These are phyloP conservation scores for Conomelus anceps DNA, from an alignment of 2,888 invertebrate species.

Conservation along the genomic window DNA sequence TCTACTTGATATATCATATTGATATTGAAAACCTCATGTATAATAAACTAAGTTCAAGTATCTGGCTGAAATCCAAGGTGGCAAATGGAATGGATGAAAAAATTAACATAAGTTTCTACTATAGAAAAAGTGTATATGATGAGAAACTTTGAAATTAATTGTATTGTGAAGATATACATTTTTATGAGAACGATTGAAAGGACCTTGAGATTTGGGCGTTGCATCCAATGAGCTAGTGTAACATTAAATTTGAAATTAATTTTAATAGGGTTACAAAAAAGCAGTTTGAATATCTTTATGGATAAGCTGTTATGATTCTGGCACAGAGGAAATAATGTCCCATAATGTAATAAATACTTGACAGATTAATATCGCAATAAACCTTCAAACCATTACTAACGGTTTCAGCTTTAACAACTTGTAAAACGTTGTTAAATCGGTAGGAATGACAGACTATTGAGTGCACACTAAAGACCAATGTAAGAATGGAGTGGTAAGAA, in stretches of 20 bases:
- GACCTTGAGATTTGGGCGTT: neutral
- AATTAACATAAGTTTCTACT: neutral
- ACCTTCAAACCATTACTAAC: neutral
- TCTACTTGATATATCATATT: too few relatives aligned
- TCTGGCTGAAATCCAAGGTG: neutral
- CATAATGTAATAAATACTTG: neutral
- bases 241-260: neutral
- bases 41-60: neutral
- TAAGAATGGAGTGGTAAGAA: too few relatives aligned
- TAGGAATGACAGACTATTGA: neutral
- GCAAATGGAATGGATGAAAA: neutral
- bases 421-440: neutral
- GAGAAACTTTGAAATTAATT: neutral
- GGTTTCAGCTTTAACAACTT: neutral
- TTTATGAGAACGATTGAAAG: neutral
- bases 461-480: too few relatives aligned
- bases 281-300: neutral
- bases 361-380: neutral
- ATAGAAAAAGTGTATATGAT: neutral
- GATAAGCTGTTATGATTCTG: neutral
- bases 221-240: neutral
- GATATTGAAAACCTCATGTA: neutral
- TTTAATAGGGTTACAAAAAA: neutral
- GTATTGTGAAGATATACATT: neutral
- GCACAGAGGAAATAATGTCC: neutral